These are phyloP conservation scores for Catamblyrhynchus diadema DNA, from an alignment of 2,797 vertebrate genomes.

Conservation along the genomic window DNA sequence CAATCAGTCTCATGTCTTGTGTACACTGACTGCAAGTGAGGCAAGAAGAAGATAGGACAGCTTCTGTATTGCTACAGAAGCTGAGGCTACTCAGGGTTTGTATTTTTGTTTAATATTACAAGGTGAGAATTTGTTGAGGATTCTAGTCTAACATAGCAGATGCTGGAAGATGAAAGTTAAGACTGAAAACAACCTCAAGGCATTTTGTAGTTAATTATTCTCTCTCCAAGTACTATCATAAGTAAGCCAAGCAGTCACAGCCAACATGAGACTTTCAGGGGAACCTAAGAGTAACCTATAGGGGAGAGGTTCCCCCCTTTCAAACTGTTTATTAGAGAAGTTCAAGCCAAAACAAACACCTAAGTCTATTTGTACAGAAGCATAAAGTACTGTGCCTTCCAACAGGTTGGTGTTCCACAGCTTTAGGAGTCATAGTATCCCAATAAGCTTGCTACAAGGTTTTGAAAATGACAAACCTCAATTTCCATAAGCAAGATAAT, in stretches of 20 bases:
- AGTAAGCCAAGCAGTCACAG: neutral
- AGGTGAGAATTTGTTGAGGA: neutral
- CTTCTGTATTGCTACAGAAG: neutral
- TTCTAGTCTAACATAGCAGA: neutral
- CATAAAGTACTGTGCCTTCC: neutral
- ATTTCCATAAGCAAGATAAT: neutral
- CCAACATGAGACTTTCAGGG: neutral
- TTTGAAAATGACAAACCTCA: neutral
- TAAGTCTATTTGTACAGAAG: neutral
- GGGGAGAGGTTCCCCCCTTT: fast-evolving
- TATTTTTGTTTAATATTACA: neutral
- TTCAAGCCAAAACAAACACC: neutral
- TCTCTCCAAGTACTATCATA: neutral
- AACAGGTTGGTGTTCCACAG: neutral
- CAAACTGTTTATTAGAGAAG: neutral
- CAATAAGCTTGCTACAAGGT: neutral
- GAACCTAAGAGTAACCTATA: neutral
- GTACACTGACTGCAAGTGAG: neutral
- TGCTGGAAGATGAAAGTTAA: neutral
- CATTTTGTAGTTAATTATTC: slow-evolving; percentile 7
- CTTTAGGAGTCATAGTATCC: neutral
- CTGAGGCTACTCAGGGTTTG: neutral
- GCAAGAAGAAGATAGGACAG: neutral
- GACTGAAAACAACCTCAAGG: neutral
- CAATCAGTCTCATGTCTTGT: neutral